Conservation (phyloP, 2,888 invertebrate species). For the Catonia carolina region DNA sequence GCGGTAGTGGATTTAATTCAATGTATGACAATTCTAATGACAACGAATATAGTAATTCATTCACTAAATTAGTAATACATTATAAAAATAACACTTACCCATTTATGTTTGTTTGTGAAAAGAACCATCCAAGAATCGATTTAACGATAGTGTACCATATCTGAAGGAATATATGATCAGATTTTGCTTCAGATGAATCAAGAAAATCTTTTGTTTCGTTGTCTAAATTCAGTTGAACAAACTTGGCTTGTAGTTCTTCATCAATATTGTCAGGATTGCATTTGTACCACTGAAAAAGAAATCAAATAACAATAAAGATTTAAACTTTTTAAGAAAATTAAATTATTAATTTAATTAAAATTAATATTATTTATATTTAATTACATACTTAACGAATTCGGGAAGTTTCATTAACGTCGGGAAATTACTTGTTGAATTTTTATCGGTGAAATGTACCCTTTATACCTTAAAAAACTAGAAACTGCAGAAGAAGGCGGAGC, state of each 20-base stretch:
- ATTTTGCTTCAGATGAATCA: slow-evolving; percentile 65
- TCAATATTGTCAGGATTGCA: slow-evolving; percentile 53
- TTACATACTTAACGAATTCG: no score
- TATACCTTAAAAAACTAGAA: no score
- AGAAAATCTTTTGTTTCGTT: slow-evolving; percentile 68
- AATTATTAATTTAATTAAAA: no score
- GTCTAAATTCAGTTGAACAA: slow-evolving; percentile 62
- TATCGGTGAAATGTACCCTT: no score
- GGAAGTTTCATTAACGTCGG: no score
- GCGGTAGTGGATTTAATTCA: no score
- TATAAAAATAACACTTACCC: slow-evolving; percentile 65
- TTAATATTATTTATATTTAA: no score
- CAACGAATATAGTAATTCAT: no score
- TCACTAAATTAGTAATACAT: no score
- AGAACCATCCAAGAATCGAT: slow-evolving; percentile 78
- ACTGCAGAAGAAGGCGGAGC: no score
- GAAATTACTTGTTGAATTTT: no score
- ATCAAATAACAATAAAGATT: slow-evolving; percentile 27
- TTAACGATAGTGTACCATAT: slow-evolving; percentile 83
- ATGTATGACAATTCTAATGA: no score
- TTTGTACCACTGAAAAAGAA: slow-evolving; percentile 62
- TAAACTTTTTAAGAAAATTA: slow-evolving; percentile 5
- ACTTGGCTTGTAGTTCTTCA: slow-evolving; percentile 50
- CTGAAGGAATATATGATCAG: slow-evolving; percentile 81
- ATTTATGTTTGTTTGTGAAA: slow-evolving; percentile 93